Base-by-base conservation (phyloP, 2,888 invertebrate species). In the Nudaria mundana region DNA sequence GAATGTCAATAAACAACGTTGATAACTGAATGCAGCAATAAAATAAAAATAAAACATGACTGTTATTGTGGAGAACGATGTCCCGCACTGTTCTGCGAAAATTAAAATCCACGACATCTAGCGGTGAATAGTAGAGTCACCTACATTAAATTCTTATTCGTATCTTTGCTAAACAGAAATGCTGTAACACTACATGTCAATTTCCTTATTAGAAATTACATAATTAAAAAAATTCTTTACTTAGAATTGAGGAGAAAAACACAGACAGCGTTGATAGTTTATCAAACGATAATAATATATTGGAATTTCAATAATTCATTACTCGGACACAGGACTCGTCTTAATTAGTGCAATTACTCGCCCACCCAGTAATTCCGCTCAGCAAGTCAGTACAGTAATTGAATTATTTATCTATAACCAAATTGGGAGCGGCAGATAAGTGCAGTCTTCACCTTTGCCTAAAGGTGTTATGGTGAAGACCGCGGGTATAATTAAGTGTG, bases 321-420 rank as follows among this genome's bases (percentile, higher is more conserved):
- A 66, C 70, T 78, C 80, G 79, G 79, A 76, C 72, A 76, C 68
- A 71, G 76, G 71, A 74, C 75, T 81, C n/a, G 85, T 81, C 76
- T 76, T 85, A 84, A 86, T 86, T 85, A 86, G 80, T 70, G 77
- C 82, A 84, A 84, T 85, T 81, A 84, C 69, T 63, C 65, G 87
- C 69, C 87, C 86, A 83, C 87, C 85, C 84, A 82, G 72, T 58
- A 69, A 69, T 74, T 61, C 63, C 63, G 58, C 60, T 66, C 67
- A 66, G 63, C 60, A 60, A 59, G 59, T 66, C 67, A 66, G 63
- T 61, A 60, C 60, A 60, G 63, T 75, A 76, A 80, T 79, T 76
- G 77, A 81, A 82, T 81, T 79, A 83, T 84, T 80, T 82, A 83
- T 81, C 71, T 73, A 66, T 62, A 54, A 58, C 70, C 70, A 67